These are phyloP conservation scores for Drosophila cyrtoloma DNA, from an alignment of 2,888 invertebrate genomes.

Conservation along the genomic window DNA sequence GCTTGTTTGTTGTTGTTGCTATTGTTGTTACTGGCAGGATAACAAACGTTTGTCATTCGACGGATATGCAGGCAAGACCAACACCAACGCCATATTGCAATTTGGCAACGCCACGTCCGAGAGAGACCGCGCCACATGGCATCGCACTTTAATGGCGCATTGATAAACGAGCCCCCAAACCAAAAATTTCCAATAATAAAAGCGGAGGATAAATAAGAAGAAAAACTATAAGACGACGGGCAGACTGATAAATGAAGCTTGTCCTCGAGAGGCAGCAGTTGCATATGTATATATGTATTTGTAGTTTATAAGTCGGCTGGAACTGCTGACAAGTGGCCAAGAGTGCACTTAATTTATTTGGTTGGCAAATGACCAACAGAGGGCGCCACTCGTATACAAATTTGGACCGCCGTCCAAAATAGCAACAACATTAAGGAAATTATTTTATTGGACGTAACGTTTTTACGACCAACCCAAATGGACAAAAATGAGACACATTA, in stretches of 20 bases:
- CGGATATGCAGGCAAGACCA: slow-evolving; percentile 64
- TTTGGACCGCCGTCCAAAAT: slow-evolving; percentile 46
- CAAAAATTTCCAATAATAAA: slow-evolving; percentile 53
- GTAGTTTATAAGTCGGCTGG: slow-evolving; percentile 28
- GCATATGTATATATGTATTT: slow-evolving; percentile 3
- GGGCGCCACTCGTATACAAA: slow-evolving; percentile 50
- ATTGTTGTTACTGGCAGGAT: slow-evolving; percentile 48
- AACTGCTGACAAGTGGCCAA: slow-evolving; percentile 39
- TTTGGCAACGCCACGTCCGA: slow-evolving; percentile 65
- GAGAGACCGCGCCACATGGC: slow-evolving; percentile 70
- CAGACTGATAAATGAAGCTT: slow-evolving; percentile 73
- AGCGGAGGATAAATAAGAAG: slow-evolving; percentile 1
- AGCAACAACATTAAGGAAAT: slow-evolving; percentile 71
- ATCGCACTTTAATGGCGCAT: slow-evolving; percentile 71
- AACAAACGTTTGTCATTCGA: slow-evolving; percentile 74
- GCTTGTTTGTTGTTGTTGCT: slow-evolving; percentile 26
- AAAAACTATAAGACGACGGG: slow-evolving; percentile 32
- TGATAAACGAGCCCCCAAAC: slow-evolving; percentile 68
- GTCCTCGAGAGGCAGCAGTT: slow-evolving; percentile 5
- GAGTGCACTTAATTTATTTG: slow-evolving; percentile 55
- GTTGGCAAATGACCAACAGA: slow-evolving; percentile 64
- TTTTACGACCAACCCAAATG: slow-evolving; percentile 70
- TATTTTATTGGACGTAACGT: slow-evolving; percentile 83
- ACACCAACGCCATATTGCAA: slow-evolving; percentile 71
- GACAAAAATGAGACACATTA: slow-evolving; percentile 64